Percentiles rank a stretch among this genome's conserved stretches.
Conservation (phyloP, 2,113 vertebrate genomes). For the Gobiocypris rarus region DNA sequence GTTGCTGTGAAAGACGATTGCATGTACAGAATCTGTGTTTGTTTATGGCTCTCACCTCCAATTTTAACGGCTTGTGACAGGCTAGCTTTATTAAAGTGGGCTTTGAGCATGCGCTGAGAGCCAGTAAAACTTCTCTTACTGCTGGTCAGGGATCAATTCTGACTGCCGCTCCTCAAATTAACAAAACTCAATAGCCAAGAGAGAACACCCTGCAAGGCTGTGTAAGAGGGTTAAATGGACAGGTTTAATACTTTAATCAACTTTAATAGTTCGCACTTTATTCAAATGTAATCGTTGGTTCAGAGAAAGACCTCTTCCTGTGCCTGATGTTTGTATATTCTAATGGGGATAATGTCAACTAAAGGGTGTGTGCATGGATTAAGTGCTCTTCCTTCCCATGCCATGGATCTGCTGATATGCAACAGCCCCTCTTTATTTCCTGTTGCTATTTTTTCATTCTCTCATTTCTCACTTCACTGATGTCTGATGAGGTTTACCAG, state of each 20-base stretch:
- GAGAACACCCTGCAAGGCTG: conserved; percentile 66
- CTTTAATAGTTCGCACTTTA: conserved; percentile 64
- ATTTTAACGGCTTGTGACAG: conserved; percentile 75
- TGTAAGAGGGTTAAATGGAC: conserved; percentile 72
- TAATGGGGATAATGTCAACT: conserved; percentile 41
- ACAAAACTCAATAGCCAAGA: conserved; percentile 72
- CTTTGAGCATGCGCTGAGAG: conserved; percentile 78
- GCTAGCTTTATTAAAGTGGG: conserved; percentile 84
- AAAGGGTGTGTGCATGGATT: not conserved
- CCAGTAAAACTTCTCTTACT: conserved; percentile 78
- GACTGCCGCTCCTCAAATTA: conserved; percentile 73
- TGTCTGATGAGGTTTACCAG: conserved; percentile 21
- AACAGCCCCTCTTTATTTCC: not conserved
- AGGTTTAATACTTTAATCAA: conserved; percentile 79
- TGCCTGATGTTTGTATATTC: conserved; percentile 30
- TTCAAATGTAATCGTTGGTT: conserved; percentile 74
- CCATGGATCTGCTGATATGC: conserved; percentile 10
- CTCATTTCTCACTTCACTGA: conserved; percentile 33
- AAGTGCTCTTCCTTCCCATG: not conserved
- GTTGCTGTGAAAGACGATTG: conserved; percentile 40
- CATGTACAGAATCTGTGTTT: conserved; percentile 66
- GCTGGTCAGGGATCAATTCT: conserved; percentile 76
- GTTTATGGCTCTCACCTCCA: conserved; percentile 75
- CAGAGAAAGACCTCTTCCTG: conserved; percentile 52
- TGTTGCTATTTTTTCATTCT: conserved; percentile 19